A percentile compares a stretch with the other conserved stretches of the same genome.
Conservation (phyloP, 1,140 invertebrate species). For the Hyphantria cunea region DNA sequence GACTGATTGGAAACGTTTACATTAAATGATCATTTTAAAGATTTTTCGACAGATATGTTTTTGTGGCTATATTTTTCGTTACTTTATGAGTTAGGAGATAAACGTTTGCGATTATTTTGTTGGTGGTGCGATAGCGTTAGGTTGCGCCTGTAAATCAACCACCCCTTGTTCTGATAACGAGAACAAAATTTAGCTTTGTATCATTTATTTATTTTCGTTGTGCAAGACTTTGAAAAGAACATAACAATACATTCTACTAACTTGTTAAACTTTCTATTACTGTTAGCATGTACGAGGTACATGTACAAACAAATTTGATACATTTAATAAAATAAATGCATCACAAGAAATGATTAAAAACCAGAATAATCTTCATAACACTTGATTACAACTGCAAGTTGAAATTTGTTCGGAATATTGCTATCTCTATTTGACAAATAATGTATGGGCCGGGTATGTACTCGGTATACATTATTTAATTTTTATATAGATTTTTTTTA, state of each 20-base stretch:
- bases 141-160: constrained; percentile 71
- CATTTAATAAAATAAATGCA: background rate
- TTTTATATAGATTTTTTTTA: too few species aligned
- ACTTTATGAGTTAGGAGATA: constrained; percentile 51
- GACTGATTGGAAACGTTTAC: too few species aligned
- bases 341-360: background rate
- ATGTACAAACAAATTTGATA: background rate
- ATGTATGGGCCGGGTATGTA: too few species aligned
- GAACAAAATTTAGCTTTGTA: constrained; percentile 64
- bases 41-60: constrained; percentile 42
- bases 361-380: too few species aligned
- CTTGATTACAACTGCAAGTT: too few species aligned
- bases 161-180: constrained; percentile 64
- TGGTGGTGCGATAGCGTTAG: constrained; percentile 40
- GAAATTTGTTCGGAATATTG: too few species aligned
- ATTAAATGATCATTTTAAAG: constrained; percentile 25
- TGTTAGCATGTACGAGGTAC: background rate
- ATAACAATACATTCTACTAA: constrained; percentile 42
- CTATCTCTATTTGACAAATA: too few species aligned
- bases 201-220: constrained; percentile 71
- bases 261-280: constrained; percentile 12
- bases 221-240: constrained; percentile 43
- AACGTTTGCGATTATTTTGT: constrained; percentile 48
- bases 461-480: too few species aligned
- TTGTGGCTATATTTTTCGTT: constrained; percentile 42